phyloP scores from a whole-genome alignment of 2,888 invertebrate species.

The Meta bourneti region DNA sequence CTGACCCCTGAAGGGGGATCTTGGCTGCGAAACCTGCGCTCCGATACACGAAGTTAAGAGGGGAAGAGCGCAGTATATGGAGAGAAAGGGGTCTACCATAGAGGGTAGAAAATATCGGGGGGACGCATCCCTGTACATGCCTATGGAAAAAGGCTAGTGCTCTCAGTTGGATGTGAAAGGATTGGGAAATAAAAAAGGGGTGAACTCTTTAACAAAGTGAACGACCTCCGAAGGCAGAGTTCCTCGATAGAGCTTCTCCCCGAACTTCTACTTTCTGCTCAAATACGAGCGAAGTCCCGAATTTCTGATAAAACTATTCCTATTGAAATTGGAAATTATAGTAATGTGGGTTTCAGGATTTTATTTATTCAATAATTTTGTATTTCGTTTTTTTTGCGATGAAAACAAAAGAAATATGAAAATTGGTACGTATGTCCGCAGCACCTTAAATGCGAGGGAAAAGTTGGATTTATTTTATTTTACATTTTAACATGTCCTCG shows the following conservation, averaged over 20 bases:
- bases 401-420: no score
- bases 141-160: conserved; percentile 70
- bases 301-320: no score
- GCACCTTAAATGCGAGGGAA: no score
- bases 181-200: conserved; percentile 61
- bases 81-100: conserved; percentile 7
- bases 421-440: no score
- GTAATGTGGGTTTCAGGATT: no score
- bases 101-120: conserved; percentile 21
- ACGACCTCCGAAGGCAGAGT: conserved; percentile 64
- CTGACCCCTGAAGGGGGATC: conserved; percentile 69
- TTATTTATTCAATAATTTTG: no score
- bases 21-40: conserved; percentile 67
- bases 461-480: no score
- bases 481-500: no score
- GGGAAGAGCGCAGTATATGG: conserved; percentile 2
- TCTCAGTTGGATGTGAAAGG: conserved; percentile 40
- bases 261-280: conserved; percentile 33
- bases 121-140: conserved; percentile 63
- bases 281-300: neutral
- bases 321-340: no score
- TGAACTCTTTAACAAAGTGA: conserved; percentile 61
- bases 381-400: no score
- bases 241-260: conserved; percentile 35
- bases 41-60: conserved; percentile 66